Conservation (phyloP, 2,888 invertebrate species). For the Eupithecia dodoneata region DNA sequence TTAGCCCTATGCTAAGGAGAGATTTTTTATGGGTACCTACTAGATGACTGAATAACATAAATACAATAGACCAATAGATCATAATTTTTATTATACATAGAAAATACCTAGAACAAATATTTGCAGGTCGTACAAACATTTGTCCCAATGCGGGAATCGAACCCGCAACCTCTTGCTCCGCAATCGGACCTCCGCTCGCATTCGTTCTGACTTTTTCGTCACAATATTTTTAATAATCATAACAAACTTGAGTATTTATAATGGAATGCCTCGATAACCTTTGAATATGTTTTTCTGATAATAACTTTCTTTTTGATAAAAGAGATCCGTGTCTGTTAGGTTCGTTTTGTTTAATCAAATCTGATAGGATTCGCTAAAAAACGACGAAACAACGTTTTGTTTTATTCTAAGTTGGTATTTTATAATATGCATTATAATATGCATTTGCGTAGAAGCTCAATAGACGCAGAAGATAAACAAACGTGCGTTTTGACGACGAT, state of each 20-base stretch:
- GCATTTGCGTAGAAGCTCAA: background rate
- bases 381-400: background rate
- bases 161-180: no score
- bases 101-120: no score
- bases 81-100: no score
- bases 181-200: no score
- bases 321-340: background rate
- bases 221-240: background rate
- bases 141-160: no score
- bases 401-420: no score
- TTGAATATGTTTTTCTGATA: conserved; percentile 5
- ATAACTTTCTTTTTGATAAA: conserved; percentile 3
- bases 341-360: background rate
- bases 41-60: no score
- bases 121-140: no score
- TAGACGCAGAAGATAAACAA: background rate
- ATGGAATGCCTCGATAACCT: background rate
- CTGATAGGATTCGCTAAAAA: background rate
- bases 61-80: no score
- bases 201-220: background rate
- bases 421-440: no score
- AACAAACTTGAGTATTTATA: background rate
- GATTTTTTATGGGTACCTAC: no score
- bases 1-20: no score
- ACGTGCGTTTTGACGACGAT: background rate